Evolutionary conservation across 2,113 vertebrate genomes (phyloP), one percentile per base, ranked within the genome.

Genomic region (Melanotaenia duboulayi): DNA sequence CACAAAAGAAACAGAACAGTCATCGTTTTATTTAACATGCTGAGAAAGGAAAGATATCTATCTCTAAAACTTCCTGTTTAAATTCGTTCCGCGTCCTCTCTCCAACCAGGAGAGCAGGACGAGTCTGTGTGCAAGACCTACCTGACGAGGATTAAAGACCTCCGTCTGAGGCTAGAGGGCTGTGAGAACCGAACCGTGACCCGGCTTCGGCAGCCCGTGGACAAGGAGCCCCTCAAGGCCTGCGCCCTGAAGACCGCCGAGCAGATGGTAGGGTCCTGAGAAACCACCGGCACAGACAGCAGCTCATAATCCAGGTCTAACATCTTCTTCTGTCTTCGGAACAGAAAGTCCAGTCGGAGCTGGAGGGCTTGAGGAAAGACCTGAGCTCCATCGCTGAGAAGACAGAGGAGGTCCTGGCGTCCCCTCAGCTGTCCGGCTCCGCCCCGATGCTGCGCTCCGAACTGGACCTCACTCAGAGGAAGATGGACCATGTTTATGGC

Each of bases 401-500:
- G 90, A 93, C 95, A 0, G 94, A 96, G 91, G 87, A 94, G 71
- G 93, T 96, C 2, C 91, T 99, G 89, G 92, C 91, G 0, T 93
- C 95, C 49, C 94, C 95, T 0, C 95, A 97, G 84, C 92, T 88
- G 0, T 91, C 93, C 0, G 73, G 91, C 54, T 95, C 95, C 0
- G 93, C 90, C 0, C 96, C 96, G 0, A 58, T 91, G 0, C 92
- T 99, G 76, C 96, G 94, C 83, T 96, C 98, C 0, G 97, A 98
- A 74, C 94, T 98, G 77, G 96, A 98, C 63, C 1, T 96, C 71
- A 97, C 95, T 0, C 89, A 95, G 80, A 94, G 94, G 87, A 98
- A 97, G 94, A 96, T 98, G 96, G 94, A 95, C 4, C 96, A 95
- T 55, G 95, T 98, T 70, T 93, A 97, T 85, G 95, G 96, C 83